Evolutionary conservation across 2,797 vertebrate species (phyloP).

Genomic region (Tinamus major): DNA sequence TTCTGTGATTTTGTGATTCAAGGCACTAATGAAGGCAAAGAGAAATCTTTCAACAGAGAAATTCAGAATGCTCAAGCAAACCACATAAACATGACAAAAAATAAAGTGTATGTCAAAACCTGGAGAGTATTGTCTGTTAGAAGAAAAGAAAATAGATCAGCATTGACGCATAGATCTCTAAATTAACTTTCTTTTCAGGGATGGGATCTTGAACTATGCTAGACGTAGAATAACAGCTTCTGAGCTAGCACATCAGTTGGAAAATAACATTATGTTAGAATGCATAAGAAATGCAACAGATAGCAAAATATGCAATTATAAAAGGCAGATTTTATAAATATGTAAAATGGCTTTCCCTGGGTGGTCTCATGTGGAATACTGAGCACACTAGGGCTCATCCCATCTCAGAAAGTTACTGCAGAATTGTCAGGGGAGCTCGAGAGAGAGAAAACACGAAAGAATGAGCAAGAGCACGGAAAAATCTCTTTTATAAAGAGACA

Average conservation of each 20-base stretch:
- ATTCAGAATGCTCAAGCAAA: background rate
- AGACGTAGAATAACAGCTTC: background rate
- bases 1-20: background rate
- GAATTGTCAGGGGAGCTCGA: background rate
- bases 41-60: background rate
- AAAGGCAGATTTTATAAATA: background rate
- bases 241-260: background rate
- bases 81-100: background rate
- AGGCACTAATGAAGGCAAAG: background rate
- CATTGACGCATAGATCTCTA: background rate
- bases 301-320: background rate
- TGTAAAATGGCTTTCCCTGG: background rate
- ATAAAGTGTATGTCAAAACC: background rate
- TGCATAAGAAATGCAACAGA: background rate
- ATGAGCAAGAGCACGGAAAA: background rate
- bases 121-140: background rate
- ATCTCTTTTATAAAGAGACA: background rate
- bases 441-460: background rate
- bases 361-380: background rate
- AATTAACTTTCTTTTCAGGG: conserved; percentile 1
- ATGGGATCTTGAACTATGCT: background rate
- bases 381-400: background rate
- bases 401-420: background rate
- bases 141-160: background rate
- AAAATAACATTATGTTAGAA: background rate